Evolutionary conservation across 1,140 invertebrate genomes (phyloP), one percentile per base, ranked within the genome.

Genomic region (Acromyrmex heyeri): DNA sequence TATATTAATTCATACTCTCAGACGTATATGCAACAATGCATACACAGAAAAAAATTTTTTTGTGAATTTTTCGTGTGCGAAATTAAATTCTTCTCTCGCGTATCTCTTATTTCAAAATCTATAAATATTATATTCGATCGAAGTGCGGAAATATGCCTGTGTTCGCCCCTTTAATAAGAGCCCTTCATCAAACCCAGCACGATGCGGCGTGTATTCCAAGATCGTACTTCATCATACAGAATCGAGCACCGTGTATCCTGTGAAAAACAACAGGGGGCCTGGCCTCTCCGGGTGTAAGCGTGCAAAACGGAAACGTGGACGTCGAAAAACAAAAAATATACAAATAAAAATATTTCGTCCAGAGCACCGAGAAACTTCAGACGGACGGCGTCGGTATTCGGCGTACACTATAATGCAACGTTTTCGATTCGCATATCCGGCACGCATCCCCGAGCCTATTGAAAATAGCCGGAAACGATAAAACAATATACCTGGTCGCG

Each of bases 391-490:
- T 16, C 34, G 24, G 27, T 57, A 38, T 64, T 48, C 30, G 50
- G 59, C 69, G 1, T 14, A n/a, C 27, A 18, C 18, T 69, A 62
- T 90, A 90, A 90, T 90, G 88, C 88, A 55, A 78, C 59, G 77
- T 86, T 86, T 81, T 89, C 88, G 77, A 89, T 88, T 89, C 81
- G 87, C 83, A 86, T 76, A 88, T 88, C 86, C 65, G 57, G 53
- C 85, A 70, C 70, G 76, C 77, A 69, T 69, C 67, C 87, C 67
- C 87, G 70, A 77, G 24, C 70, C 70, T 50, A 86, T 88, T 77
- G 87, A 82, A 88, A 89, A 83, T 77, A 85, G n/a, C 50, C 64
- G 83, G 87, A 88, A 88, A 89, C 88, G 87, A 90, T 90, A 89
- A 90, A 90, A 90, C 88, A 90, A 90, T 89, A 89, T 90, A 90